These are phyloP conservation scores for Heliconius ismenius DNA, from an alignment of 2,888 invertebrate genomes.

Conservation along the genomic window DNA sequence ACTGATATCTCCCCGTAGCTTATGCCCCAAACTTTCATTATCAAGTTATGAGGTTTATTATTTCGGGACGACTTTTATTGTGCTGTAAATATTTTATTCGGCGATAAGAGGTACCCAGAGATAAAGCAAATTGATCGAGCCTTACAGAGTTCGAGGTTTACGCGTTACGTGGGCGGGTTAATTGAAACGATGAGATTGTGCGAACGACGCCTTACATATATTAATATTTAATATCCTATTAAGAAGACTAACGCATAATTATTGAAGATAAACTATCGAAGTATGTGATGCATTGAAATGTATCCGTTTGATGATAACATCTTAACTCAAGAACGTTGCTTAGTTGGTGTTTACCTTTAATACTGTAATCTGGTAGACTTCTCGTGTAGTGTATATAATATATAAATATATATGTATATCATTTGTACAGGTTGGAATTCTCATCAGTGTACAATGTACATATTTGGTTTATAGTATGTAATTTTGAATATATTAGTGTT, in stretches of 20 bases:
- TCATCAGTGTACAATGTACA: constrained; percentile 2
- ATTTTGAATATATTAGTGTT: constrained; percentile 13
- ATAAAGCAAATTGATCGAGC: constrained; percentile 78
- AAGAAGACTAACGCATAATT: constrained; percentile 55
- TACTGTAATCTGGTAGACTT: constrained; percentile 12
- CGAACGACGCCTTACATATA: constrained; percentile 64
- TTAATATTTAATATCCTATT: constrained; percentile 69
- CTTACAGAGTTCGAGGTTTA: constrained; percentile 55
- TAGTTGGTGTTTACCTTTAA: constrained; percentile 26
- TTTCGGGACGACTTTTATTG: constrained; percentile 74
- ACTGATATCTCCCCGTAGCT: constrained; percentile 29
- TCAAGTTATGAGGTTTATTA: constrained; percentile 73
- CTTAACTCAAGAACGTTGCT: constrained; percentile 28
- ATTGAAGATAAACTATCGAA: constrained; percentile 35
- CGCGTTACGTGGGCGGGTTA: constrained; percentile 71
- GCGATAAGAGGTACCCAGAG: constrained; percentile 69
- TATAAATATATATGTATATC: neutral
- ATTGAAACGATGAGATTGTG: constrained; percentile 73
- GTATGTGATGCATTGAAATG: constrained; percentile 33
- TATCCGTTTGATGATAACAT: constrained; percentile 33
- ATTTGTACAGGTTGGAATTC: constrained; percentile 19
- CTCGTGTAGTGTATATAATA: constrained; percentile 10
- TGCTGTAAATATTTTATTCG: constrained; percentile 79
- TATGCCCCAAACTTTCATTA: constrained; percentile 57
- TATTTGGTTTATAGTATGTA: neutral